Base-by-base conservation (phyloP, 2,888 invertebrate species). In the Dolichomitus sp. region DNA sequence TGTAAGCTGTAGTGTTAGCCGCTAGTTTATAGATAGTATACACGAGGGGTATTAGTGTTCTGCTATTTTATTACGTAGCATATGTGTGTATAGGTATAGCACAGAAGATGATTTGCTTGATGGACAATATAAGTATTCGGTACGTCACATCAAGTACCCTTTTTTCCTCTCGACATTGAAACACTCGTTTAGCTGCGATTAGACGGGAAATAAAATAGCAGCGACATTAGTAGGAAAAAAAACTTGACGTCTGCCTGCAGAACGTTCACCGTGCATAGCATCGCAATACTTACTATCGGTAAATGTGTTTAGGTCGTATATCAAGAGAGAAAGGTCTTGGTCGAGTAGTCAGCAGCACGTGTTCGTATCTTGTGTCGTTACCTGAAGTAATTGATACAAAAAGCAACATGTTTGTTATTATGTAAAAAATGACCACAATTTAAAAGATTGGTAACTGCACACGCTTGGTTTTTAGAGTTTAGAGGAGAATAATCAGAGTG, bases 311-410 rank as follows among this genome's bases (percentile, higher is more conserved):
- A 72, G 72, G 75, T 83, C 70, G 54, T 68, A 1, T n/a, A 50
- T 40, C 76, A 68, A 59, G 61, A 72, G 70, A 37, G 50, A 61
- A 73, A 78, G 74, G 78, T 79, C 75, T 74, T 77, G 81, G 68
- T 82, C 33, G 69, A 74, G 75, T 59, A 78, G 70, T 75, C 48
- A 69, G 52, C 74, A 72, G 65, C 81, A 77, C 77, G 77, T 77
- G 63, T 77, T 77, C 81, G 63, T 78, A 68, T 78, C 77, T 68
- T 73, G 66, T 68, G 40, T 54, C 40, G 66, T 42, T 19, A 4
- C 9, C 37, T 9, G 1, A 37, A 9, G 37, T 37, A 37, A 9
- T 37, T 37, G 9, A 7, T 2, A 6, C 1, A 37, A 37, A 37
- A 37, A 37, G 9, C 7, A 9, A 37, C 37, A 37, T 0, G 37